phyloP scores from a whole-genome alignment of 2,797 vertebrate species.

The Huso huso region DNA sequence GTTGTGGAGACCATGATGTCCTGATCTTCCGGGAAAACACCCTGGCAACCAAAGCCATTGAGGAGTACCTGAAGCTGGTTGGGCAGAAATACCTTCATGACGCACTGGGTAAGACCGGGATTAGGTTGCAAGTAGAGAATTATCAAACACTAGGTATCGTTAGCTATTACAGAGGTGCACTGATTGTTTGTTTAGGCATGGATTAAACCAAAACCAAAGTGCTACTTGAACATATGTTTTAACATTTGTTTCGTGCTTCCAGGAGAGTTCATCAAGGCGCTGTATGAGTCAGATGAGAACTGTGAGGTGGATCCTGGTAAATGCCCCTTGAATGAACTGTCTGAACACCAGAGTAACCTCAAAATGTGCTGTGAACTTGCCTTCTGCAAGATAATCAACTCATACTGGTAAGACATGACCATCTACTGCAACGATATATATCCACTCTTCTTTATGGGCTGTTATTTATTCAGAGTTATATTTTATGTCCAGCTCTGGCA shows the following conservation, averaged over 20 bases:
- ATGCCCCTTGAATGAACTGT: slow-evolving; percentile 67
- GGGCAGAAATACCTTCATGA: slow-evolving; percentile 93
- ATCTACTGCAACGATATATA: no score
- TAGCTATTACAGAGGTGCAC: no score
- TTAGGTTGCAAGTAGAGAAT: no score
- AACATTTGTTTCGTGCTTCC: slow-evolving; percentile 13
- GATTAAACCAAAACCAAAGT: no score
- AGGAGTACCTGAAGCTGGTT: slow-evolving; percentile 92
- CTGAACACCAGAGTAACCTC: slow-evolving; percentile 87
- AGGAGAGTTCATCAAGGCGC: slow-evolving; percentile 92
- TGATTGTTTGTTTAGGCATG: no score
- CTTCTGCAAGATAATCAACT: slow-evolving; percentile 97
- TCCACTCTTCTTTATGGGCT: not conserved
- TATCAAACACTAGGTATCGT: no score
- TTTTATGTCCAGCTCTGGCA: no score
- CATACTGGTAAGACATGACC: slow-evolving; percentile 71
- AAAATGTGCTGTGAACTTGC: slow-evolving; percentile 97
- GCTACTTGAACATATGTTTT: no score
- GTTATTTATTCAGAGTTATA: no score
- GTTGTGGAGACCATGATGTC: slow-evolving; percentile 89
- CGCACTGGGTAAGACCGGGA: slow-evolving; percentile 71
- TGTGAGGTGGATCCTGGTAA: slow-evolving; percentile 91
- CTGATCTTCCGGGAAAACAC: slow-evolving; percentile 97
- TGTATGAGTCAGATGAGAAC: slow-evolving; percentile 94
- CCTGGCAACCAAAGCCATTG: slow-evolving; percentile 90